Base-by-base conservation (phyloP, 2,888 invertebrate genomes). In the Acanthosepion esculentum region DNA sequence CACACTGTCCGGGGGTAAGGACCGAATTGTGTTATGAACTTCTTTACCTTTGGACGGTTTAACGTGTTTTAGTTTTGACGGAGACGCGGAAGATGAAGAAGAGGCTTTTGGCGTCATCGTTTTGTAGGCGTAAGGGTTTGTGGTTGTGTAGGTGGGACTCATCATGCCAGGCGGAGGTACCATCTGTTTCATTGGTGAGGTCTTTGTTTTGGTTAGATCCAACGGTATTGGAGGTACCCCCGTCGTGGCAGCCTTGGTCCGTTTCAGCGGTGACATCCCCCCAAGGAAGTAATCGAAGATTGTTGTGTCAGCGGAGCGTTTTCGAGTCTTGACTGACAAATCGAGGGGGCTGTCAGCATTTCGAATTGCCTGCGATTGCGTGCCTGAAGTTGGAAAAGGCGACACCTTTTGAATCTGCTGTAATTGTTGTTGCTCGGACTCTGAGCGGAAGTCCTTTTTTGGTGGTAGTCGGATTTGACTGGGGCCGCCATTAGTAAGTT, bases 341-440 rank as follows among this genome's bases (percentile, higher is more conserved):
- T 96, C 96, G n/a, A 96, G 94, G 0, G 96, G 96, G 94, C 96
- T 96, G 91, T 96, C 96, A 0, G 95, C 95, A 20, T 96, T 95
- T 48, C 96, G 95, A n/a, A 59, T 53, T 18, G 94, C 33, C n/a
- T 94, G 94, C 33, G 59, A 48, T 18, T 78, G 78, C 0, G n/a
- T 12, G 15, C 78, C 23, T n/a, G 78, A 78, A 33, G 64, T 55
- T 20, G 94, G 94, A 41, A 94, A 94, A 12, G 64, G 94, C 2
- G 64, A 94, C 55, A 64, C 55, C 26, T 94, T 94, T 64, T 94
- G 94, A 26, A 94, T 55, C 92, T 50, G 48, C n/a, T 92, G 92
- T 48, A 78, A 33, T 18, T 78, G 78, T 18, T 78, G 78, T 33
- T 78, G 93, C 53, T 93, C 93, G 7, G 93, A 53, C 15, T 93